Evolutionary conservation across 2,888 invertebrate genomes (phyloP), one percentile per base, ranked within the genome.

Genomic region (Smittia aterrima): DNA sequence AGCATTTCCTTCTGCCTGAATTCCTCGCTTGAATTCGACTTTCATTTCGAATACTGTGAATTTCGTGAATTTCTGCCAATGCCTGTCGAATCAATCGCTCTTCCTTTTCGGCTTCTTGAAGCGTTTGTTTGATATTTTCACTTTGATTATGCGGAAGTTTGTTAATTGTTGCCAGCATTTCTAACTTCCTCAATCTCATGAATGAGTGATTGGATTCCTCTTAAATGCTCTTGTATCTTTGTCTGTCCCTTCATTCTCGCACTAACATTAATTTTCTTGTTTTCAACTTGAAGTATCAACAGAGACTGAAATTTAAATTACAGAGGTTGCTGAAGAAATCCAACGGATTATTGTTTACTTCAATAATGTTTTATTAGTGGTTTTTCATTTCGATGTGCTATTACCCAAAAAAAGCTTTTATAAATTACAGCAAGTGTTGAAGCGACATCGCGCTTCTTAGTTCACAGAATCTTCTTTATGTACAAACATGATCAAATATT

Each of bases 1-100:
- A 98, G 93, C 0, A 95, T 93, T 80, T 95, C 95, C 78, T 95
- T 95, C 79, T 92, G 93, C 7, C 93, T 1, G 92, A 91, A 82
- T 91, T 90, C 2, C 92, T 88, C 0, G 93, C 91, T 85, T 92
- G 93, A 79, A 95, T 92, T 75, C 95, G 85, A 66, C 93, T 87
- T 79, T 95, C 95, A 82, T 96, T 94, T 79, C 93, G 89, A 38
- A 97, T 93, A 32, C 90, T 88, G 64, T 95, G 87, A 75, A 97
- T 95, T 82, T 97, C 96, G 78, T 92, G 91, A 72, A 98, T 95
- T 79, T 93, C 92, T 22, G 91, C 88, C 27, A 97, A 82, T 0
- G 95, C 93, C 76, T 90, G 90, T 6, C 95, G 86, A 11, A 97
- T 85, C 0, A 92, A 83, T 76, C 83, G 38, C 85, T 87, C 81